Evolutionary conservation across 1,140 invertebrate genomes (phyloP).

Genomic region (Latrodectus geometricus): DNA sequence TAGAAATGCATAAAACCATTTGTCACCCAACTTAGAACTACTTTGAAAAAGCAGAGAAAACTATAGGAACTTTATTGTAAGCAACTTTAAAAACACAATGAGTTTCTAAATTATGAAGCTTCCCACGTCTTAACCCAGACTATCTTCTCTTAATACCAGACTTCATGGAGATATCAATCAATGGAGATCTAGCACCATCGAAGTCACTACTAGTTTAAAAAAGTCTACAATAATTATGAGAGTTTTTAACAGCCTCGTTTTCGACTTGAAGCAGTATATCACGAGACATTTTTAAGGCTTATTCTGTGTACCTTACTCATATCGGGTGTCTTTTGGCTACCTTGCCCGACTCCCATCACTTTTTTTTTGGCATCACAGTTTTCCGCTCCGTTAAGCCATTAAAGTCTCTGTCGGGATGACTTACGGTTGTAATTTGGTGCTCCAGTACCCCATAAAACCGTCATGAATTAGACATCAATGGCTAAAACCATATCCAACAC

Average conservation of each 20-base stretch:
- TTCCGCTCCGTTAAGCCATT: conserved; percentile 16
- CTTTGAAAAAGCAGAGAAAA: too few species aligned
- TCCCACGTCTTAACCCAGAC: too few species aligned
- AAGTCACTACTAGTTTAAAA: background rate
- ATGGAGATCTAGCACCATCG: too few species aligned
- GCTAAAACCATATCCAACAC: background rate
- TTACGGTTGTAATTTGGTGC: conserved; percentile 52
- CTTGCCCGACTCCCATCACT: background rate
- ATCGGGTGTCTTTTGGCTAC: background rate
- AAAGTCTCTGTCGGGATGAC: conserved; percentile 35
- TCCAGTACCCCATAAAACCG: conserved; percentile 43
- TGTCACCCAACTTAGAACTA: too few species aligned
- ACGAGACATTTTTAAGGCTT: background rate
- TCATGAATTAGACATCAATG: conserved; percentile 36
- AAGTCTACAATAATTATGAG: conserved; percentile 8
- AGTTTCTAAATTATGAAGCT: too few species aligned
- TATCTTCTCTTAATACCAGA: too few species aligned
- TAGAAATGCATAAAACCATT: too few species aligned
- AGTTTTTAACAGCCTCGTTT: conserved; percentile 12
- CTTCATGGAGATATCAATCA: too few species aligned
- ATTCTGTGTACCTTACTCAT: background rate
- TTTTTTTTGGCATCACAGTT: conserved; percentile 22
- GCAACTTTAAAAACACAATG: too few species aligned
- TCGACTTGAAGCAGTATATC: background rate
- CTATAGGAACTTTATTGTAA: too few species aligned